Evolutionary conservation across 2,888 invertebrate genomes (phyloP), one percentile per base, ranked within the genome.

Genomic region (Diarsia mendica): DNA sequence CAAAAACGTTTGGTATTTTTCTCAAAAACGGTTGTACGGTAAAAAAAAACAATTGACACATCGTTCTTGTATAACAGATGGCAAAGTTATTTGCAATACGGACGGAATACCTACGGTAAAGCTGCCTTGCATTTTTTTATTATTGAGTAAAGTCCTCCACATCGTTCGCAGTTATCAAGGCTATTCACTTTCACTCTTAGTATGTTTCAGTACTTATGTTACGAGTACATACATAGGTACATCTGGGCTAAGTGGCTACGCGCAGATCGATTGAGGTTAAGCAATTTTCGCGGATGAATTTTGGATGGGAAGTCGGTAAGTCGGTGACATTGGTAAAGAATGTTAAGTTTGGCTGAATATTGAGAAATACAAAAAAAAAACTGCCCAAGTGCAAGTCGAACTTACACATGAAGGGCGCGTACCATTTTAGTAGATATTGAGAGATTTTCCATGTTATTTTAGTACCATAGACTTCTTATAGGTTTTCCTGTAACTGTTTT

Each of bases 171-270:
- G 55, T 15, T 67, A 74, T 74, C 86, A 85, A 85, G 85, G 85
- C 74, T 73, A 67, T 80, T 75, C 44, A 82, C 85, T 85, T 84
- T 85, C 86, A 75, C 86, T 86, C 61, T n/a, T 65, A 10, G 23
- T 66, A 28, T 53, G 51, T 71, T 83, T 69, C 71, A 69, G 82
- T 76, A 80, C 60, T 60, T 60, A 60, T 8, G 18, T 70, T 67
- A 63, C 55, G 28, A 48, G 44, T 77, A 76, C 63, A 55, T 69
- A 44, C 82, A 23, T 15, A 28, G 18, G 63, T 69, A 83, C 67
- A 63, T 67, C 63, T 79, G 65, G 66, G 69, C 74, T 79, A 72
- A 79, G 67, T 66, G 51, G 48, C 64, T 58, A 20, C 51, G 10
- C n/a, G 53, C 33, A 48, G 58, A 72, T 67, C 58, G 63, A 77